These are phyloP conservation scores for Microplitis manilae DNA, from an alignment of 2,888 invertebrate species.

Conservation along the genomic window DNA sequence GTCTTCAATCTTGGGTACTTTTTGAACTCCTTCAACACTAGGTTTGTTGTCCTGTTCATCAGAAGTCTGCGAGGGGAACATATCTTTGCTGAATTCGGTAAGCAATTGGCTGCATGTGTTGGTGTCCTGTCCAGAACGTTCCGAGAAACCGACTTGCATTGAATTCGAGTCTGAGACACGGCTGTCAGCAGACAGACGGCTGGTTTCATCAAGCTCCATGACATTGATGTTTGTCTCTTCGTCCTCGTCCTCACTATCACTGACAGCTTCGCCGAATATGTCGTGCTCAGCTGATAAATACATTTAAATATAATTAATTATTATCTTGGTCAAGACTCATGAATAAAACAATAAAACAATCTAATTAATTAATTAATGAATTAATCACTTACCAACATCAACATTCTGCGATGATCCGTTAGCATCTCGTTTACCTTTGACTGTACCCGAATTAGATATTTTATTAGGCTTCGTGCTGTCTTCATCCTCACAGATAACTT, in stretches of 20 bases:
- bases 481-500: slow-evolving; percentile 91
- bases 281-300: slow-evolving; percentile 80
- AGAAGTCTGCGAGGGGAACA: slow-evolving; percentile 72
- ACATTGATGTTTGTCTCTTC: slow-evolving; percentile 80
- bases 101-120: slow-evolving; percentile 69
- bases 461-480: slow-evolving; percentile 74
- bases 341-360: not conserved
- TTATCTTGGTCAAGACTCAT: not conserved
- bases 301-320: not conserved
- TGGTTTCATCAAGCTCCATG: slow-evolving; percentile 85
- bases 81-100: slow-evolving; percentile 77
- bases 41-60: slow-evolving; percentile 59
- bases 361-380: slow-evolving; percentile 22
- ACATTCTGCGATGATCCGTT: slow-evolving; percentile 70
- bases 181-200: slow-evolving; percentile 82
- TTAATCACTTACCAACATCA: slow-evolving; percentile 69
- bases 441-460: slow-evolving; percentile 67
- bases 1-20: slow-evolving; percentile 62
- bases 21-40: slow-evolving; percentile 49
- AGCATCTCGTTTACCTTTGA: slow-evolving; percentile 65
- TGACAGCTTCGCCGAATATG: slow-evolving; percentile 93
- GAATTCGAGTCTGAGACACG: slow-evolving; percentile 81
- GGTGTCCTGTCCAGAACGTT: slow-evolving; percentile 54
- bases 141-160: slow-evolving; percentile 71
- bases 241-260: slow-evolving; percentile 91